Percentiles rank a stretch among this genome's conserved stretches.
These are phyloP conservation scores for Habropoda laboriosa DNA, from an alignment of 1,140 invertebrate species.

Conservation along the genomic window DNA sequence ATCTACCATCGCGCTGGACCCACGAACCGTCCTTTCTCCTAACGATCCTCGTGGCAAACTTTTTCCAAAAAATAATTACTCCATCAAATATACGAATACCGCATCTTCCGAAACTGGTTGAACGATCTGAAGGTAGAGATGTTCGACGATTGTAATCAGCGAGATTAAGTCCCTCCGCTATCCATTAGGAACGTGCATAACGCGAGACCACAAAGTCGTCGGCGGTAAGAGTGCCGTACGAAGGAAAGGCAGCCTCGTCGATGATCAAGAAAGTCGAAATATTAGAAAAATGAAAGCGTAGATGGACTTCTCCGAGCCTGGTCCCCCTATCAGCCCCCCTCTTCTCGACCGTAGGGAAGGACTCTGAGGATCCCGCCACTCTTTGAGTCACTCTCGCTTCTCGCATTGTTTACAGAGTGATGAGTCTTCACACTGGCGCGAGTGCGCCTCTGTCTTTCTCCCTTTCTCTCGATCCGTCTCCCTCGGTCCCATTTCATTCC, in stretches of 20 bases:
- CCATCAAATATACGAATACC: no score
- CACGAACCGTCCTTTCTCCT: slow-evolving; percentile 12
- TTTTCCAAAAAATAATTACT: no score
- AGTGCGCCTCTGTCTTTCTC: slow-evolving; percentile 66
- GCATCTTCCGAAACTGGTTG: no score
- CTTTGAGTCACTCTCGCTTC: slow-evolving; percentile 74
- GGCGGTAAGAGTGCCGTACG: not conserved
- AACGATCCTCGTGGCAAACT: not conserved
- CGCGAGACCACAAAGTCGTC: slow-evolving; percentile 17
- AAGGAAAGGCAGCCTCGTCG: slow-evolving; percentile 26
- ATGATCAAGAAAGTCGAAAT: slow-evolving; percentile 56
- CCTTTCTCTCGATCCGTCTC: slow-evolving; percentile 68
- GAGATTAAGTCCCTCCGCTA: no score
- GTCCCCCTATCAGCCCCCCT: slow-evolving; percentile 54
- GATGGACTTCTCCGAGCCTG: slow-evolving; percentile 15
- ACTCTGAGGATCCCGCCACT: slow-evolving; percentile 70
- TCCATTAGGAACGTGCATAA: not conserved
- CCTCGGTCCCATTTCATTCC: slow-evolving; percentile 77
- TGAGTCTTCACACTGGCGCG: slow-evolving; percentile 80
- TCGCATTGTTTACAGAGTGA: slow-evolving; percentile 80
- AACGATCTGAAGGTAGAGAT: no score
- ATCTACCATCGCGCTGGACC: not conserved
- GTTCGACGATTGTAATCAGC: not conserved
- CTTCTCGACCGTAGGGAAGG: slow-evolving; percentile 51
- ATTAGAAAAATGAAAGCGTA: slow-evolving; percentile 57